Evolutionary conservation across 2,797 vertebrate species (phyloP), one percentile per base, ranked within the genome.

Genomic region (Sebastes miniatus): DNA sequence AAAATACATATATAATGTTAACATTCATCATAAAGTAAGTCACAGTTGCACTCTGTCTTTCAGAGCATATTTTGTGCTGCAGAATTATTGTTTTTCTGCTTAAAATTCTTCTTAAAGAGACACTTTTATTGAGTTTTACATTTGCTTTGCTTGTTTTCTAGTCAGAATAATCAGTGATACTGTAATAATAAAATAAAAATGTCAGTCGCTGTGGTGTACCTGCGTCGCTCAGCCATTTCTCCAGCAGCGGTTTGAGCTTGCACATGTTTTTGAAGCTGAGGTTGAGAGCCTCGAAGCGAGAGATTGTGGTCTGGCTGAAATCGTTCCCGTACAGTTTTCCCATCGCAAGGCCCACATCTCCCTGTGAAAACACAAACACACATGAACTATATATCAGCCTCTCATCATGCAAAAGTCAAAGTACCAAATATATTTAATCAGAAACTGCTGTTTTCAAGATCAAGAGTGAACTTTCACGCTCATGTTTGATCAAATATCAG

Each of bases 261-360:
- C 99, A 99, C 99, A 99, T 99, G 88, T 99, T 99, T 92, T 99
- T 99, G 90, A 99, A 99, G 93, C 99, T 99, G 36, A 99, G 95
- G 88, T 99, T 99, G 61, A 99, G 97, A 3, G 99, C 99, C 91
- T 99, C 99, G 0, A 99, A 99, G 61, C 98, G 96, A 0, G 99
- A 99, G 83, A 99, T 99, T 4, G 99, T 99, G 0, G 99, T 99
- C 94, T 99, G 99, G 93, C 99, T 99, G 95, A 99, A 99, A 80
- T 99, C 99, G 0, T 99, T 99, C 18, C 99, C 98, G 0, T 99
- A 99, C 4, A 99, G 97, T 87, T 99, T 99, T 25, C 98, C 99
- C 99, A 99, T 99, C 0, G 99, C 99, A 32, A 99, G 93, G 20
- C 99, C 98, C 7, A 99, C 98, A 0, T 99, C 98, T 24, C 98